Percentiles rank a stretch among this genome's conserved stretches.
Evolutionary conservation across 2,797 vertebrate genomes (phyloP).

Genomic region (Fringilla coelebs): DNA sequence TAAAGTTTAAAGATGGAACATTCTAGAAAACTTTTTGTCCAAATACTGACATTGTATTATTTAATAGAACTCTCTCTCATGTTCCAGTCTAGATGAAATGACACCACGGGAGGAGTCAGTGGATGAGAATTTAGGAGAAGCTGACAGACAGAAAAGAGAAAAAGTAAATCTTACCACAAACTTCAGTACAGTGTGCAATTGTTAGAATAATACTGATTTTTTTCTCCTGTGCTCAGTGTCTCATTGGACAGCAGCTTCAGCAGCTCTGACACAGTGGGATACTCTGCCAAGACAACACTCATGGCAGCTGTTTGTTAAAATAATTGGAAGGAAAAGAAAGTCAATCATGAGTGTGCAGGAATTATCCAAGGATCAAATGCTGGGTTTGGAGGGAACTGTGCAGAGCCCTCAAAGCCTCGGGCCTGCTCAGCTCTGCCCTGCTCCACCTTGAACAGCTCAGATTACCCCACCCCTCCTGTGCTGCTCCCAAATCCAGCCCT

Average conservation of each 20-base stretch:
- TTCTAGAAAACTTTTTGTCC: background rate
- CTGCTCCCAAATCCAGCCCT: background rate
- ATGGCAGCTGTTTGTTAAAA: conserved; percentile 73
- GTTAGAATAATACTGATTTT: conserved; percentile 84
- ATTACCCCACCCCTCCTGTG: background rate
- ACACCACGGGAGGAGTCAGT: background rate
- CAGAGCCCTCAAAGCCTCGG: background rate
- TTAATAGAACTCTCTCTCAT: background rate
- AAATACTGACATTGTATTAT: background rate
- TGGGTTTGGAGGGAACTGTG: background rate
- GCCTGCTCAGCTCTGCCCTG: background rate
- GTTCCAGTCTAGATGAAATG: background rate
- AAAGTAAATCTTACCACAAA: conserved; percentile 81
- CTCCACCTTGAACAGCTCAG: background rate
- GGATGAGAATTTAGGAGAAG: background rate
- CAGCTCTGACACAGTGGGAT: conserved; percentile 83
- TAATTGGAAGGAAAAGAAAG: background rate
- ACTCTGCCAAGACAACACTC: conserved; percentile 76
- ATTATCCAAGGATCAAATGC: background rate
- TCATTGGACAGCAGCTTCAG: conserved; percentile 80
- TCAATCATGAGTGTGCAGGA: background rate
- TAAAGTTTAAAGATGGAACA: background rate
- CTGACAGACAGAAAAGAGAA: background rate
- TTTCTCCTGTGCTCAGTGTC: conserved; percentile 79
- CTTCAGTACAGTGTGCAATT: conserved; percentile 88